These are phyloP conservation scores for Micromys minutus DNA, from an alignment of 2,113 vertebrate genomes.

Conservation along the genomic window DNA sequence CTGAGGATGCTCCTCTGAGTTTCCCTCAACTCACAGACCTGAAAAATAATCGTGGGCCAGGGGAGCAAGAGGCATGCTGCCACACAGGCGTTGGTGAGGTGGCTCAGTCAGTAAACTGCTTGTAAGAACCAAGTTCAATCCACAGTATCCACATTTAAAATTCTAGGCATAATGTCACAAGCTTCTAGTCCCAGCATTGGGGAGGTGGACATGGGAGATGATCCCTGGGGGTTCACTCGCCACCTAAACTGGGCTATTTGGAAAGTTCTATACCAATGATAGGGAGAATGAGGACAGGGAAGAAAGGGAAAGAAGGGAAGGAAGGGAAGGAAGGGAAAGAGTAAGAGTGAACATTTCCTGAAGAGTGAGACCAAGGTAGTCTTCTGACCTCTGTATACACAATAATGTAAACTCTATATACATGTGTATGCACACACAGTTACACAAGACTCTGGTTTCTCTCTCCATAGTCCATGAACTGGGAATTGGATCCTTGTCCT, in stretches of 20 bases:
- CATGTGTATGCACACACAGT: not conserved
- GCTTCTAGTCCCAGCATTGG: not conserved
- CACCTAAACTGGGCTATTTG: not conserved
- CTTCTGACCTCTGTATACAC: not conserved
- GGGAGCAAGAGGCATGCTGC: not conserved
- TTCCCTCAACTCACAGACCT: not conserved
- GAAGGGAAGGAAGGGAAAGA: not conserved
- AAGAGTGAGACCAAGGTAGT: not conserved
- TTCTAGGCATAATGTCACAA: not conserved
- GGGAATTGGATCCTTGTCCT: not conserved
- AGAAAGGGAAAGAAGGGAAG: not conserved
- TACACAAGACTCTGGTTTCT: not conserved
- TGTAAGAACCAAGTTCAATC: not conserved
- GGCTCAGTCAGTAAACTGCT: not conserved
- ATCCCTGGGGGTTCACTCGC: not conserved
- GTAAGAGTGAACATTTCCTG: not conserved
- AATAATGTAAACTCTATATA: no score
- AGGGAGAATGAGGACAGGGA: not conserved
- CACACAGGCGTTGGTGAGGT: not conserved
- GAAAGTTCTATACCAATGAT: not conserved
- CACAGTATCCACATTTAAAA: not conserved
- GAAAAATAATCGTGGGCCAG: not conserved
- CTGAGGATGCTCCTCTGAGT: not conserved
- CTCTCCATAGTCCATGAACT: not conserved
- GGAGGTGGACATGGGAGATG: not conserved